Conservation (phyloP, 35 echinoderm and acorn worm genomes). For the Nesometra sesokonis region DNA sequence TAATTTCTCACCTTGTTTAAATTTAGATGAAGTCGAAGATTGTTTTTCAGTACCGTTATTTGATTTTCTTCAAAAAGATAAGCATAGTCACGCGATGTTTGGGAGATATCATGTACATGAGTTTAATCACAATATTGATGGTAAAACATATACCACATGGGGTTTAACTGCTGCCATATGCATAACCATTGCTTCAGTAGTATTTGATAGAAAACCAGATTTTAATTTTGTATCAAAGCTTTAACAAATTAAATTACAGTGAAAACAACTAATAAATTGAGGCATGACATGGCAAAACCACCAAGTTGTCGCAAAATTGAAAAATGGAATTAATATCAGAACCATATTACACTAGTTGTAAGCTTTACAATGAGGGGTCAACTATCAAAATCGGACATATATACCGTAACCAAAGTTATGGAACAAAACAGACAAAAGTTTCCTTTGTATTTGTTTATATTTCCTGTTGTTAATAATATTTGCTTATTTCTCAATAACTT, state of each 20-base stretch:
- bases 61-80: constrained; percentile 26
- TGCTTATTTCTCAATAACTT: too few relatives aligned
- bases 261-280: too few relatives aligned
- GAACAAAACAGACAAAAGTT: too few relatives aligned
- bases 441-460: too few relatives aligned
- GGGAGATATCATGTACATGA: constrained; percentile 8
- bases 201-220: constrained; percentile 43
- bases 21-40: constrained; percentile 52
- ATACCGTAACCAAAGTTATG: too few relatives aligned
- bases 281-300: too few relatives aligned
- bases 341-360: too few relatives aligned
- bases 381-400: too few relatives aligned
- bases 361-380: too few relatives aligned
- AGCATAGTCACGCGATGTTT: constrained; percentile 17
- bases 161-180: constrained; percentile 54
- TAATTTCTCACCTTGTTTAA: constrained; percentile 23
- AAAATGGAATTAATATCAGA: too few relatives aligned
- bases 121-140: neutral
- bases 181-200: constrained; percentile 42
- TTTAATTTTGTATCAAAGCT: constrained; percentile 22
- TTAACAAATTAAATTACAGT: neutral
- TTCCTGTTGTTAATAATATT: too few relatives aligned
- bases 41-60: constrained; percentile 48
- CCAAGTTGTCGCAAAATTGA: too few relatives aligned
- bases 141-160: constrained; percentile 15